Conservation (phyloP, 2,797 vertebrate genomes). For the Pitangus sulphuratus region DNA sequence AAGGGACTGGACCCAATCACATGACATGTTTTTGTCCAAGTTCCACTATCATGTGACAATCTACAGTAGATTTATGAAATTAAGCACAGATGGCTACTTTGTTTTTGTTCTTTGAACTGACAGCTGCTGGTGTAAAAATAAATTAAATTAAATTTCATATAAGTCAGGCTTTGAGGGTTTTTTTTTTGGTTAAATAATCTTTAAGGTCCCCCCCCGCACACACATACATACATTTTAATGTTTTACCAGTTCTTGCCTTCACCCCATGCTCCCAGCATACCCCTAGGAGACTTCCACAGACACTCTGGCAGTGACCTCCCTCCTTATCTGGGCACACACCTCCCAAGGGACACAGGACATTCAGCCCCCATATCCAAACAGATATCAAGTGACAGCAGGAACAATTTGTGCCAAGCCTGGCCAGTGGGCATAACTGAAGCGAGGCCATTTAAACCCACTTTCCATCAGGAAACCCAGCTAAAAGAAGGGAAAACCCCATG, state of each 20-base stretch:
- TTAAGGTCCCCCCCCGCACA: not conserved
- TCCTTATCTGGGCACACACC: not conserved
- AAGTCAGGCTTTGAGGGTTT: slow-evolving; percentile 75
- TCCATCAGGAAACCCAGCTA: not conserved
- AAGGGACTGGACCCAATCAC: slow-evolving; percentile 69
- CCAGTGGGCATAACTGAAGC: not conserved
- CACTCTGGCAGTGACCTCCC: not conserved
- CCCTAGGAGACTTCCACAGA: not conserved
- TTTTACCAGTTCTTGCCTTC: slow-evolving; percentile 58
- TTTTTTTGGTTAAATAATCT: slow-evolving; percentile 65
- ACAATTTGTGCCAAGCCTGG: not conserved
- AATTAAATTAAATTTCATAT: slow-evolving; percentile 85
- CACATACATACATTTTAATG: slow-evolving; percentile 7
- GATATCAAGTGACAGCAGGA: rapidly evolving
- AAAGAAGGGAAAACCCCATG: not conserved
- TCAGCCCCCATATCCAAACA: not conserved
- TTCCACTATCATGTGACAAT: slow-evolving; percentile 78
- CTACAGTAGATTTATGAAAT: slow-evolving; percentile 74
- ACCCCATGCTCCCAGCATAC: slow-evolving; percentile 61
- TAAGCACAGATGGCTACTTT: slow-evolving; percentile 77
- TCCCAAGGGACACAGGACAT: not conserved
- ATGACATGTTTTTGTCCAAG: slow-evolving; percentile 76
- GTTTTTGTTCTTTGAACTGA: slow-evolving; percentile 86
- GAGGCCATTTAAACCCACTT: not conserved
- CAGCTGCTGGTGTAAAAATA: slow-evolving; percentile 87